Evolutionary conservation across 2,888 invertebrate species (phyloP), one percentile per base, ranked within the genome.

Genomic region (Itoplectis maculator): DNA sequence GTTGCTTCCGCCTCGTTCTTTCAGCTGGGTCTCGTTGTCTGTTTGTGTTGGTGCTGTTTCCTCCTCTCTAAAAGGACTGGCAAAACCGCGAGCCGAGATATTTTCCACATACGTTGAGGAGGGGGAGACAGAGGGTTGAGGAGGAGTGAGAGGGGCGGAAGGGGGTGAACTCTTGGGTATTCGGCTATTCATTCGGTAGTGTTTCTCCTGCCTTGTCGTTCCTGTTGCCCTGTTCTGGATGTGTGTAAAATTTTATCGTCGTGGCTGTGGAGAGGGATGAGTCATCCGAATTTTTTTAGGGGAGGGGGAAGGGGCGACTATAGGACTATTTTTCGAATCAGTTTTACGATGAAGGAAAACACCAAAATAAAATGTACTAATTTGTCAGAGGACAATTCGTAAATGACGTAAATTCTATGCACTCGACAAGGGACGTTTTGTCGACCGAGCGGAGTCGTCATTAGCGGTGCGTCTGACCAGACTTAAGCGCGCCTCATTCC

Each of bases 401-500:
- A 5, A 5, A 29, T 5, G 29, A 29, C 5, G n/a, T 29, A 5
- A 2, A 29, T 29, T 29, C 29, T 2, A 5, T 29, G 29, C 15
- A 47, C 4, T 47, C n/a, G n/a, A 2, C 45, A 15, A 59, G 20
- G 35, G 1, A 47, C 72, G 45, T 59, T 18, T 5, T 70, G 29
- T n/a, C 20, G 0, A 5, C 20, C 23, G 13, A 35, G 42, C 54
- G 2, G 18, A 76, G 45, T 56, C 47, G 66, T 68, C 59, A 76
- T 75, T 75, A 75, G 66, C 54, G 65, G 42, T 66, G 54, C 42
- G 40, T 66, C 40, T 54, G 45, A 18, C 42, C 37, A 20, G 7
- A 7, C 13, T 35, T 40, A 15, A 65, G 51, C 13, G 9, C 18
- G 35, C 51, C 18, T 42, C 29, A 15, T 20, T 54, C 20, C 42